Percentiles rank a stretch among this genome's conserved stretches.
Evolutionary conservation across 1,140 invertebrate species (phyloP).

Genomic region (Pseudomyrmex flavicornis): DNA sequence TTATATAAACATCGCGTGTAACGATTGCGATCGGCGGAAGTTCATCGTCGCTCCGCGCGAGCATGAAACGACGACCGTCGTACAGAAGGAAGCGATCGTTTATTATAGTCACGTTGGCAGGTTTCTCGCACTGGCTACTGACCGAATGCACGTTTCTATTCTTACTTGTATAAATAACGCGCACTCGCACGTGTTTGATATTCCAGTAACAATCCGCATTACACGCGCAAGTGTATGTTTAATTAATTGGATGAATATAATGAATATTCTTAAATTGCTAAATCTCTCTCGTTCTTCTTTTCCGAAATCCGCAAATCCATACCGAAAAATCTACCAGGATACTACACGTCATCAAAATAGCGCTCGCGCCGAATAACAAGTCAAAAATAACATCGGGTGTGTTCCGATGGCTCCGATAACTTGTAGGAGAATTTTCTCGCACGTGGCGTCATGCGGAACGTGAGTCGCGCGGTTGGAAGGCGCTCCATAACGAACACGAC

Average conservation of each 20-base stretch:
- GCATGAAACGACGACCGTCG: conserved; percentile 26
- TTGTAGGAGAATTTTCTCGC: conserved; percentile 18
- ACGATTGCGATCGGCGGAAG: conserved; percentile 45
- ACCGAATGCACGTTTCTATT: conserved; percentile 70
- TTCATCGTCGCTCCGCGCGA: conserved; percentile 41
- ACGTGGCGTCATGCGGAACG: conserved; percentile 13
- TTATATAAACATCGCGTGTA: conserved; percentile 20
- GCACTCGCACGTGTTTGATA: conserved; percentile 18
- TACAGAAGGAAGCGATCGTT: conserved; percentile 67
- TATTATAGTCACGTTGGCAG: conserved; percentile 70
- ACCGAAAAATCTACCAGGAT: neutral
- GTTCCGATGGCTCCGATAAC: no score
- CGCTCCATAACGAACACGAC: neutral
- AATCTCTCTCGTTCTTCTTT: neutral
- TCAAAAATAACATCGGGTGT: neutral
- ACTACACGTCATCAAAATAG: conserved; percentile 17
- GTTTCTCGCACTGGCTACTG: conserved; percentile 62
- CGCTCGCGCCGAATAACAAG: conserved; percentile 6
- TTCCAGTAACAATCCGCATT: neutral
- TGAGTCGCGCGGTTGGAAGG: neutral
- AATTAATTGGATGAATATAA: neutral
- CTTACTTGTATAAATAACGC: conserved; percentile 61
- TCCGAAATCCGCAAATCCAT: conserved; percentile 11
- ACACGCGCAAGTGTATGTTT: conserved; percentile 6
- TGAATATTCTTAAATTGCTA: neutral